These are phyloP conservation scores for Lepilemur ruficaudatus DNA, from an alignment of 2,797 vertebrate genomes.

Conservation along the genomic window DNA sequence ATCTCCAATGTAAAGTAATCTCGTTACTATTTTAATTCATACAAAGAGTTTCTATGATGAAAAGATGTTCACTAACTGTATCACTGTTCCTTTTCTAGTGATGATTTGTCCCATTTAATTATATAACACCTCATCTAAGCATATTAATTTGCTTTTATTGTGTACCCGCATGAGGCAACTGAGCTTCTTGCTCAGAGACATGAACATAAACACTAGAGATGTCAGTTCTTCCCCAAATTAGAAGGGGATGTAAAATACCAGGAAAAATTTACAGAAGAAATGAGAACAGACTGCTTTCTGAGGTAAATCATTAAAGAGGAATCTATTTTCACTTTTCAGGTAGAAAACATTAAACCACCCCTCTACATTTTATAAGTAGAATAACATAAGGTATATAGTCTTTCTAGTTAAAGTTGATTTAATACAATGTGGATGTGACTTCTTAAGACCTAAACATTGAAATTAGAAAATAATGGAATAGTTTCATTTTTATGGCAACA, in stretches of 20 bases:
- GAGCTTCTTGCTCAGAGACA: neutral
- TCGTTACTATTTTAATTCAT: neutral
- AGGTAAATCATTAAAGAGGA: neutral
- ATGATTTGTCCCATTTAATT: neutral
- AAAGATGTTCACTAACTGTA: neutral
- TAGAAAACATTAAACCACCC: neutral
- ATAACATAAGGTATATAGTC: neutral
- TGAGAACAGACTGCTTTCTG: neutral
- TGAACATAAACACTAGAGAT: neutral
- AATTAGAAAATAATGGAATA: neutral
- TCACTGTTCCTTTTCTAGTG: neutral
- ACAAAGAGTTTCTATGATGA: neutral
- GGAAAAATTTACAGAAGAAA: constrained; percentile 22
- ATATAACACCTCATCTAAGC: neutral
- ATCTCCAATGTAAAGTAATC: neutral
- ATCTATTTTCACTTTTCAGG: constrained; percentile 41
- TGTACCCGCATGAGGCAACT: neutral
- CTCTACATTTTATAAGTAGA: neutral
- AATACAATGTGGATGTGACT: neutral
- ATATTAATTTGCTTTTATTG: neutral
- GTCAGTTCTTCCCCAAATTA: neutral
- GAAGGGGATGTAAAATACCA: neutral
- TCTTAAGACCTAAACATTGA: neutral
- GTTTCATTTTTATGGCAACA: neutral
- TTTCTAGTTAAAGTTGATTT: neutral